phyloP scores from a whole-genome alignment of 2,113 vertebrate genomes.

The Grammomys dolichurus region DNA sequence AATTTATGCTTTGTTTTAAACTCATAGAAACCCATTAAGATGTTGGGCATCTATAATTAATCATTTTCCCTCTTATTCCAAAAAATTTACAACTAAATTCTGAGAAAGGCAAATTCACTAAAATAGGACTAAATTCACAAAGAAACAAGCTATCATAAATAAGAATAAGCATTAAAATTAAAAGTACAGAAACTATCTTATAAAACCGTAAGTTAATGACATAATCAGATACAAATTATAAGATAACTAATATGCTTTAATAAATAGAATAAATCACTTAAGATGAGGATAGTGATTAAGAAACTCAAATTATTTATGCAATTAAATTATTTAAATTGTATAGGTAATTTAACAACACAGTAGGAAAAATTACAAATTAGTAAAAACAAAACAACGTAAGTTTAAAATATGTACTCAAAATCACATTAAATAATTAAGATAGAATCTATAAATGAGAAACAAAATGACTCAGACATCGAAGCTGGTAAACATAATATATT shows the following conservation, averaged over 20 bases:
- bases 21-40: not conserved
- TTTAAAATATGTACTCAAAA: not conserved
- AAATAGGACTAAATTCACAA: not conserved
- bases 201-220: not conserved
- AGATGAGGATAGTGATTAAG: not conserved
- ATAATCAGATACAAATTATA: not conserved
- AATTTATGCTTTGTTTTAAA: not conserved
- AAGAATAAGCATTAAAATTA: not conserved
- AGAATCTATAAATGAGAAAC: not conserved
- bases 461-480: not conserved
- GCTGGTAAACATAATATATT: not conserved
- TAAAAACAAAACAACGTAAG: not conserved
- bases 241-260: slow-evolving; percentile 21
- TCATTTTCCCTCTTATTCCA: not conserved
- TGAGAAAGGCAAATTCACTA: not conserved
- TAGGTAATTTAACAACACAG: not conserved
- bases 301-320: not conserved
- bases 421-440: not conserved
- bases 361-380: not conserved
- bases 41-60: not conserved
- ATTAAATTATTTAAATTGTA: slow-evolving; percentile 9
- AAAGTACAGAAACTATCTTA: not conserved
- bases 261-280: not conserved
- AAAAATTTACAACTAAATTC: not conserved
- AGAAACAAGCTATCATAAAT: not conserved